Evolutionary conservation across 2,797 vertebrate genomes (phyloP).

Genomic region (Rousettus madagascariensis): DNA sequence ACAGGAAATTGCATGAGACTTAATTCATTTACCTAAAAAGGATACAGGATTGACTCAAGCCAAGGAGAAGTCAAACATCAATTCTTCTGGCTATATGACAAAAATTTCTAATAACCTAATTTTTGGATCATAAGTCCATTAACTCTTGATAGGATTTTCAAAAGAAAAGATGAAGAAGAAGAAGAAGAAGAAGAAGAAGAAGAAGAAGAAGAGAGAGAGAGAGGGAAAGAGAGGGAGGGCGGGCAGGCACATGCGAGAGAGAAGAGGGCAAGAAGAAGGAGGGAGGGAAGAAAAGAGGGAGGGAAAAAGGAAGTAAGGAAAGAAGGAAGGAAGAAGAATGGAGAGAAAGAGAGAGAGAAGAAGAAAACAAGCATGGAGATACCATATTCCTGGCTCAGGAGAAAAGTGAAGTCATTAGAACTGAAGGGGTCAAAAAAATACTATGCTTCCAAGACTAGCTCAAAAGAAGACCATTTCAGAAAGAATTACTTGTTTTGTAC

Average conservation of each 20-base stretch:
- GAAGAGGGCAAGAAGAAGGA: fast-evolving
- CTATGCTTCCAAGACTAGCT: neutral
- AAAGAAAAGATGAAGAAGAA: neutral
- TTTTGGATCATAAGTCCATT: conserved; percentile 62
- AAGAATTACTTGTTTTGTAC: neutral
- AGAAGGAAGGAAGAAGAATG: neutral
- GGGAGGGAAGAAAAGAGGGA: too few species aligned
- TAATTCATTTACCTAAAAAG: conserved; percentile 78
- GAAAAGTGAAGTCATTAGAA: neutral
- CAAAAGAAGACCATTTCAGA: neutral
- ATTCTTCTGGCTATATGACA: conserved; percentile 53
- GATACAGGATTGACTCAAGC: conserved; percentile 76
- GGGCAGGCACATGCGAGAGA: too few species aligned
- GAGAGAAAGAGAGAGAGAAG: neutral
- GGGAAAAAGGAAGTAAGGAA: too few species aligned
- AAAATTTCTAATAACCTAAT: conserved; percentile 56
- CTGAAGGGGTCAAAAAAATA: neutral
- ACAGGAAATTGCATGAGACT: conserved; percentile 73
- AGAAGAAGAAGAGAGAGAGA: too few species aligned
- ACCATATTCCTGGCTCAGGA: neutral
- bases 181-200: neutral
- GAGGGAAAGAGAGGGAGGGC: too few species aligned
- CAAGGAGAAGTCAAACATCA: conserved; percentile 72
- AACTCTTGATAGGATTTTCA: conserved; percentile 52
- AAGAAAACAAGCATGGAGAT: neutral